Evolutionary conservation across 2,113 vertebrate genomes (phyloP).

Genomic region (Podarcis raffonei): DNA sequence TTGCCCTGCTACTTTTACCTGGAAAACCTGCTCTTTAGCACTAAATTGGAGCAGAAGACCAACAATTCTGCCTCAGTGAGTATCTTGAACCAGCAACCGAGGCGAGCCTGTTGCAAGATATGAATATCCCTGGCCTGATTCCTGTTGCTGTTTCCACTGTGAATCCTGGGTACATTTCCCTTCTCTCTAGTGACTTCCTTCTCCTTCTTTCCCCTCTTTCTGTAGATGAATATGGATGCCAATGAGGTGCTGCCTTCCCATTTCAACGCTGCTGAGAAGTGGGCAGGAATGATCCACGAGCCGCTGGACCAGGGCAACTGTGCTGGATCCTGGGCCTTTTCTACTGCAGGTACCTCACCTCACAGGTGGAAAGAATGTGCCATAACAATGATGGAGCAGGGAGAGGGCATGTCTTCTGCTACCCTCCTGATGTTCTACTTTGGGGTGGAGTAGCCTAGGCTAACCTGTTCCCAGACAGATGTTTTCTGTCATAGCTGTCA

Average conservation of each 20-base stretch:
- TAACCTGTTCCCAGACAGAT: neutral
- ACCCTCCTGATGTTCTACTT: neutral
- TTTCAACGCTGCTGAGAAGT: constrained; percentile 89
- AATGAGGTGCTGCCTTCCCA: constrained; percentile 79
- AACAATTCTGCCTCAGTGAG: too few relatives aligned
- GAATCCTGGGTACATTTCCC: neutral
- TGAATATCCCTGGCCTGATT: neutral
- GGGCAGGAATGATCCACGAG: constrained; percentile 93
- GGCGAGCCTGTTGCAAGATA: neutral
- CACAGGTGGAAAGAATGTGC: neutral
- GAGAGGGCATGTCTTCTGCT: rapidly evolving
- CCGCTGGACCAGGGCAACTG: constrained; percentile 97
- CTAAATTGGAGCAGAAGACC: neutral
- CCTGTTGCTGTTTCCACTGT: neutral
- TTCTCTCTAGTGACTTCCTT: rapidly evolving
- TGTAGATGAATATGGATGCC: constrained; percentile 87
- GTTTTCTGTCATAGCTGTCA: too few relatives aligned
- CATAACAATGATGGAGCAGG: neutral
- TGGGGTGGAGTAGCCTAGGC: neutral
- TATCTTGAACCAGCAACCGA: neutral
- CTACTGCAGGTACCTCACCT: constrained; percentile 84
- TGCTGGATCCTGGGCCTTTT: constrained; percentile 97
- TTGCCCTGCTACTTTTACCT: neutral
- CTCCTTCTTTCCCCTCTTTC: constrained; percentile 5
- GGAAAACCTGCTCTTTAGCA: too few relatives aligned